Base-by-base conservation (phyloP, 1,140 invertebrate genomes). In the Stenopsyche tienmushanensis region DNA sequence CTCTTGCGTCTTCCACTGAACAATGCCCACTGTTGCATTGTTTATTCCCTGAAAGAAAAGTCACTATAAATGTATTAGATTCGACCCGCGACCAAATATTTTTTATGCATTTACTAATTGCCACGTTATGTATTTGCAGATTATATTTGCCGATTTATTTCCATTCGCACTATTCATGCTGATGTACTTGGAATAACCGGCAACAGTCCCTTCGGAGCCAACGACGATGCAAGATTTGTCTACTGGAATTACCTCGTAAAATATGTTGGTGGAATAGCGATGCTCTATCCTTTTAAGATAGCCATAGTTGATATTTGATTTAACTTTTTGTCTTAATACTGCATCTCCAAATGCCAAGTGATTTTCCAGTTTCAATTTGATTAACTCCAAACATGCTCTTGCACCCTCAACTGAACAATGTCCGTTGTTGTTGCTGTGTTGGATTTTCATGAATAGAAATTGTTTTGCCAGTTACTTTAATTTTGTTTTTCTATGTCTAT, bases 321-420 rank as follows among this genome's bases (percentile, higher is more conserved):
- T 80, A 55, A 84, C 84, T n/a, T 75, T 79, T 54, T 84, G 84
- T 13, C 74, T 79, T 54, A 90, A 80, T 0, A 90, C 86, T 18
- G 86, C 86, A 77, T 91, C 89, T 2, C 89, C 89, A 75, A 84
- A 91, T 73, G 86, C 82, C 15, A 90, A 77, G 76, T 83, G 85
- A 71, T 93, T 89, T 39, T 81, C 82, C 7, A 97, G 78, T 83
- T 97, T 97, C 21, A 93, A 80, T 73, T 93, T 86, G 0, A 92
- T 89, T 15, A 97, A 80, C 81, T 95, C 93, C 77, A 98, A 85
- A 26, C 90, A 87, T 20, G 93, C 88, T 21, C 81, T 74, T 39
- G 92, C 89, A 83, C 97, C 95, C 80, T 97, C 94, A n/a, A 88
- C 81, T 2, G 95, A 91, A 75, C 89, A 89, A 82, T 98, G 96